These are phyloP conservation scores for Chloroceryle amazona DNA, from an alignment of 2,797 vertebrate species.

Conservation along the genomic window DNA sequence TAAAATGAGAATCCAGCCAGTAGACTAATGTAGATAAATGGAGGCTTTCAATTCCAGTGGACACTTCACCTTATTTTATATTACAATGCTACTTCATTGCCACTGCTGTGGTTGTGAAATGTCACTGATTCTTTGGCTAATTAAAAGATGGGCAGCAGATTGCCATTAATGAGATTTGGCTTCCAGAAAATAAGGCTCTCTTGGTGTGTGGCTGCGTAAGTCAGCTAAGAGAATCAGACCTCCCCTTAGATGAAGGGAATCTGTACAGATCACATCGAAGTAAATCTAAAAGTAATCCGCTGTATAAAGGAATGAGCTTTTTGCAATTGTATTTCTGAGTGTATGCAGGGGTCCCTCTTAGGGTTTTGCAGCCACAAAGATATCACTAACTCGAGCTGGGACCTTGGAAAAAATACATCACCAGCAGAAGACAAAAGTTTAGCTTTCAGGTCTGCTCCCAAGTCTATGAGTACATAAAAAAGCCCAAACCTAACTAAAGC, in stretches of 20 bases:
- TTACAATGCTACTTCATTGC: slow-evolving; percentile 22
- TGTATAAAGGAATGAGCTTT: slow-evolving; percentile 88
- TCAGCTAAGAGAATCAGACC: slow-evolving; percentile 91
- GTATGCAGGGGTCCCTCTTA: slow-evolving; percentile 86
- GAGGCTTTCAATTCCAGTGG: background rate
- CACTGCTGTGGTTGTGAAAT: slow-evolving; percentile 47
- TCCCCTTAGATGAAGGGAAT: slow-evolving; percentile 90
- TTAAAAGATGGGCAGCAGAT: slow-evolving; percentile 77
- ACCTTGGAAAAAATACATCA: slow-evolving; percentile 9
- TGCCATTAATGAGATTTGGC: slow-evolving; percentile 76
- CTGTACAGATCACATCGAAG: slow-evolving; percentile 85
- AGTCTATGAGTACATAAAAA: background rate
- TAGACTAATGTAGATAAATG: slow-evolving; percentile 1
- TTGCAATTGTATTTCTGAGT: slow-evolving; percentile 84
- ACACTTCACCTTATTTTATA: slow-evolving; percentile 16
- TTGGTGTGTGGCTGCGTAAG: slow-evolving; percentile 87
- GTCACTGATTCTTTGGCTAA: slow-evolving; percentile 37
- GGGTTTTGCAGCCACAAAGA: slow-evolving; percentile 44
- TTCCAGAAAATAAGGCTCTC: slow-evolving; percentile 55
- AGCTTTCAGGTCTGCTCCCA: slow-evolving; percentile 27
- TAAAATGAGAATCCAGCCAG: slow-evolving; percentile 11
- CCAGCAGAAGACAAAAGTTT: slow-evolving; percentile 23
- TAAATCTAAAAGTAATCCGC: slow-evolving; percentile 90
- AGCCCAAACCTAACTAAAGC: background rate
- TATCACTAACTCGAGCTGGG: slow-evolving; percentile 32